Base-by-base conservation (phyloP, 2,888 invertebrate genomes). In the Muscina levida region DNA sequence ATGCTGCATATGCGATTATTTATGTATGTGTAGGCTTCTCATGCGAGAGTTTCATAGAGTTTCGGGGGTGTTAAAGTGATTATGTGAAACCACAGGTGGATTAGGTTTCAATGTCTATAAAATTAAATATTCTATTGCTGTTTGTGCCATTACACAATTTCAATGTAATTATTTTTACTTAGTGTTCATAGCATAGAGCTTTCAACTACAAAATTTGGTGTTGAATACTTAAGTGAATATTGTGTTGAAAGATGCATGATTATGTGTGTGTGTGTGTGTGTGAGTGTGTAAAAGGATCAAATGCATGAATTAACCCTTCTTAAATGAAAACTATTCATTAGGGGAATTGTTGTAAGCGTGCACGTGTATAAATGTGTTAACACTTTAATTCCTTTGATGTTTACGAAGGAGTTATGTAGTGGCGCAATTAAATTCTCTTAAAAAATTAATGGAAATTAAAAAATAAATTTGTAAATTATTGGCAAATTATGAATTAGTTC, bases 21-120 rank as follows among this genome's bases (percentile, higher is more conserved):
- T 48, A 11, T 46, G 46, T 24, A 1, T 22, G 44, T 67, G 48
- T n/a, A 46, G 19, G 22, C 19, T 75, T n/a, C n/a, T n/a, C n/a
- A n/a, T n/a, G n/a, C 4, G 31, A 72, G 39, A 72, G 78, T 75
- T 65, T 44, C 31, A 31, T 31, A 31, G 31, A 31, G 31, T 31
- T 5, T 3, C n/a, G n/a, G 5, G 19, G 72, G 79, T 73, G 74
- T 77, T 79, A 78, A 79, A 75, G 81, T 81, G 71, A 79, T 79
- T 77, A 83, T 83, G 83, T 81, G 83, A 83, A 83, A 82, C 83
- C 83, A 80, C 83, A 83, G 82, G 83, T 83, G 83, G 82, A 83
- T 83, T 81, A 82, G 79, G 65, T 77, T 72, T 81, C 53, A 77
- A 77, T 81, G 74, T 77, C 68, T 81, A 77, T 74, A 75, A 81